A percentile compares a stretch with the other conserved stretches of the same genome.
phyloP scores from a whole-genome alignment of 2,888 invertebrate species.

The Sicus ferrugineus region DNA sequence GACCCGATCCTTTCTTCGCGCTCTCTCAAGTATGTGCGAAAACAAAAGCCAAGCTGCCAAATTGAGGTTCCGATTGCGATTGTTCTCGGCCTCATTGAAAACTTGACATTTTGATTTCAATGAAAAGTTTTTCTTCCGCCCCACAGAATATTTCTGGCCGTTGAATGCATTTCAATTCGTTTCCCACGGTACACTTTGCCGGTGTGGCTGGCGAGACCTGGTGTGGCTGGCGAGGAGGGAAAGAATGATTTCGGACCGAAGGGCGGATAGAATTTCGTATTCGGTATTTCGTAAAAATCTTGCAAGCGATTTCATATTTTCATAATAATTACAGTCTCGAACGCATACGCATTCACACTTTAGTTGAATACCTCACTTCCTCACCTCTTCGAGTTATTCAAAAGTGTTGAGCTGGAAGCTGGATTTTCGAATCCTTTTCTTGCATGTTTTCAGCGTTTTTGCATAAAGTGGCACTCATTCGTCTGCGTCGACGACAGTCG shows the following conservation, averaged over 20 bases:
- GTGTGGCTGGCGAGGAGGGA: too few relatives aligned
- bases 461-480: slow-evolving; percentile 5
- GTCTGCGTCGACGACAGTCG: background rate
- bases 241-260: too few relatives aligned
- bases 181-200: background rate
- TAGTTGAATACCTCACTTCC: too few relatives aligned
- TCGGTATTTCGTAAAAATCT: background rate
- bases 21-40: slow-evolving; percentile 8
- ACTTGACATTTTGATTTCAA: slow-evolving; percentile 27
- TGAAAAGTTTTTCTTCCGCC: background rate
- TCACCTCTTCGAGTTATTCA: slow-evolving; percentile 7
- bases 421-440: slow-evolving; percentile 6
- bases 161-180: background rate
- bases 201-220: background rate
- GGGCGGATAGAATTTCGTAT: background rate
- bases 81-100: background rate
- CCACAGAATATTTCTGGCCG: background rate
- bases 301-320: slow-evolving; percentile 10
- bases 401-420: slow-evolving; percentile 27
- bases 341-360: background rate
- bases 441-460: slow-evolving; percentile 1
- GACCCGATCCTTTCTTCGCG: background rate
- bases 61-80: slow-evolving; percentile 4
- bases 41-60: slow-evolving; percentile 19
- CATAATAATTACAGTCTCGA: slow-evolving; percentile 18